phyloP scores from a whole-genome alignment of 2,113 vertebrate species.

The Dendrocopos noguchii region DNA sequence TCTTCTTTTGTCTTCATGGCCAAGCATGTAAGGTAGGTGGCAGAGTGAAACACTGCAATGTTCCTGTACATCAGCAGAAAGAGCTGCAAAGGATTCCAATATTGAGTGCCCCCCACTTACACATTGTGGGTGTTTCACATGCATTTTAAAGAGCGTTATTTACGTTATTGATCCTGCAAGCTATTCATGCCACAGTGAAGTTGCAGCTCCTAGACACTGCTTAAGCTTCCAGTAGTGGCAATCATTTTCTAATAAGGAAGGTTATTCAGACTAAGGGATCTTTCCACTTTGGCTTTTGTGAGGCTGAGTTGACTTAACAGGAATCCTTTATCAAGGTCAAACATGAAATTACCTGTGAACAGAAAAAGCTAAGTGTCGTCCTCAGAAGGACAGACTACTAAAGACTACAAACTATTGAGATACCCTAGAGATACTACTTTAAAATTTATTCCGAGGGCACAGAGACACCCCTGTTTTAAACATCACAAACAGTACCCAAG shows the following conservation, averaged over 20 bases:
- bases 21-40: not conserved
- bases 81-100: not conserved
- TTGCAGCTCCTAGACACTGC: not conserved
- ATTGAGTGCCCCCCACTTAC: fast-evolving
- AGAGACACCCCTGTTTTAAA: not conserved
- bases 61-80: not conserved
- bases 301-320: not conserved
- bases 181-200: not conserved
- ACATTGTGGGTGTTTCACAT: not conserved
- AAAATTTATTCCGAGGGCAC: not conserved
- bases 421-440: not conserved
- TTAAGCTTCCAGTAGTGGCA: not conserved
- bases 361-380: not conserved
- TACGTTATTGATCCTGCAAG: not conserved
- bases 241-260: not conserved
- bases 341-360: not conserved
- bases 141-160: not conserved
- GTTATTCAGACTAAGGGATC: not conserved
- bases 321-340: not conserved
- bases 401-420: not conserved
- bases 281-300: not conserved
- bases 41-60: not conserved
- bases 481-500: not conserved
- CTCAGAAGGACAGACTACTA: not conserved
- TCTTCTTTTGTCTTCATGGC: not conserved